phyloP scores from a whole-genome alignment of 2,797 vertebrate species.

The Hyperoplus immaculatus region DNA sequence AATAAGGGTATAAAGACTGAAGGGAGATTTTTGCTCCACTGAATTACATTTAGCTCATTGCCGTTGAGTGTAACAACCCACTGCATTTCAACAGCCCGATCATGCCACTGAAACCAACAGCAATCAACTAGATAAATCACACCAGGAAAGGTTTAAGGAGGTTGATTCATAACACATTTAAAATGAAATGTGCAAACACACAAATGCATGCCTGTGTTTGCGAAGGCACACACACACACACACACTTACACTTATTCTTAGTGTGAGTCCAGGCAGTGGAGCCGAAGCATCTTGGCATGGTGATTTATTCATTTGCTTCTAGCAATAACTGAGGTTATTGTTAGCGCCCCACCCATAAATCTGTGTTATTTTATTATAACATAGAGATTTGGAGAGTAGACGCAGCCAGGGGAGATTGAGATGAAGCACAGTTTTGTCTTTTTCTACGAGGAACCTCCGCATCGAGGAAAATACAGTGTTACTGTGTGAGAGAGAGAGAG shows the following conservation, averaged over 20 bases:
- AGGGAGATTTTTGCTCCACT: conserved; percentile 8
- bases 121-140: conserved; percentile 52
- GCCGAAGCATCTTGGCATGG: conserved; percentile 58
- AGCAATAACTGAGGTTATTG: conserved; percentile 72
- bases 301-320: conserved; percentile 76
- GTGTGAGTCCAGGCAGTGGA: conserved; percentile 27
- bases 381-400: conserved; percentile 52
- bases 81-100: conserved; percentile 35
- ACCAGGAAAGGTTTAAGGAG: conserved; percentile 40
- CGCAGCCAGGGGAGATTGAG: conserved; percentile 49
- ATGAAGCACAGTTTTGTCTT: conserved; percentile 61
- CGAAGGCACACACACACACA: conserved; percentile 13
- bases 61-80: conserved; percentile 47
- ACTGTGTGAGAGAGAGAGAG: no score
- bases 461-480: conserved; percentile 23
- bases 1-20: conserved; percentile 11
- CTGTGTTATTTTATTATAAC: conserved; percentile 62
- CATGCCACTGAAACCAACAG: conserved; percentile 34
- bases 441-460: conserved; percentile 41
- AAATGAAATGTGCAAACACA: conserved; percentile 60
- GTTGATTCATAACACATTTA: conserved; percentile 36
- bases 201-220: conserved; percentile 20
- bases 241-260: conserved; percentile 29
- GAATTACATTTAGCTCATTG: conserved; percentile 48
- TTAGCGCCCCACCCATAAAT: conserved; percentile 63